These are phyloP conservation scores for Ceyx cyanopectus DNA, from an alignment of 2,113 vertebrate genomes.

Conservation along the genomic window DNA sequence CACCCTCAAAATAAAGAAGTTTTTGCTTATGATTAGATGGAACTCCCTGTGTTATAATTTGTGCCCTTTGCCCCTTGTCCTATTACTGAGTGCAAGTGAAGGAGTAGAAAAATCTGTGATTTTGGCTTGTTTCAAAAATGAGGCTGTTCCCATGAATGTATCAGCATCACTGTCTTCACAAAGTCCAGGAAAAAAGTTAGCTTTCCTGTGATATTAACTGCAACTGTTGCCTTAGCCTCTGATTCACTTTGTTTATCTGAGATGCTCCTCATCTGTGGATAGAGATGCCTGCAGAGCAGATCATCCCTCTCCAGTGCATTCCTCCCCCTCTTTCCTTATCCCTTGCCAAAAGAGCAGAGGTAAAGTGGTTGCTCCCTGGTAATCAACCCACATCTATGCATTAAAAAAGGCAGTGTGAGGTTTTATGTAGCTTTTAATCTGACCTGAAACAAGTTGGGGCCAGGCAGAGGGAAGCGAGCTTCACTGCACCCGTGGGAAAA, in stretches of 20 bases:
- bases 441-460: neutral
- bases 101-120: neutral
- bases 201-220: neutral
- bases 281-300: neutral
- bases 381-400: neutral
- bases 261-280: neutral
- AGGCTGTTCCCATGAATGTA: neutral
- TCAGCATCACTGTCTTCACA: neutral
- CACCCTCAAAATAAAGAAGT: neutral
- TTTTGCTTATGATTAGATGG: neutral
- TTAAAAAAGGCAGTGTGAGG: neutral
- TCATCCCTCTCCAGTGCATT: neutral
- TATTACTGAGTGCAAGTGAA: neutral
- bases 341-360: neutral
- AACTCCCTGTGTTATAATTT: neutral
- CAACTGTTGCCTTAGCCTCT: neutral
- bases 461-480: neutral
- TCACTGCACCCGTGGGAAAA: accelerated
- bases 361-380: neutral
- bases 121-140: neutral
- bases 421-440: neutral
- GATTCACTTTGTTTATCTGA: neutral
- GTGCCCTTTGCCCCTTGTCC: neutral
- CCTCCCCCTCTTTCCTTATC: neutral
- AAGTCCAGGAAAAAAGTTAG: neutral